phyloP scores from a whole-genome alignment of 1,140 invertebrate genomes.

The Drosophila novamexicana region DNA sequence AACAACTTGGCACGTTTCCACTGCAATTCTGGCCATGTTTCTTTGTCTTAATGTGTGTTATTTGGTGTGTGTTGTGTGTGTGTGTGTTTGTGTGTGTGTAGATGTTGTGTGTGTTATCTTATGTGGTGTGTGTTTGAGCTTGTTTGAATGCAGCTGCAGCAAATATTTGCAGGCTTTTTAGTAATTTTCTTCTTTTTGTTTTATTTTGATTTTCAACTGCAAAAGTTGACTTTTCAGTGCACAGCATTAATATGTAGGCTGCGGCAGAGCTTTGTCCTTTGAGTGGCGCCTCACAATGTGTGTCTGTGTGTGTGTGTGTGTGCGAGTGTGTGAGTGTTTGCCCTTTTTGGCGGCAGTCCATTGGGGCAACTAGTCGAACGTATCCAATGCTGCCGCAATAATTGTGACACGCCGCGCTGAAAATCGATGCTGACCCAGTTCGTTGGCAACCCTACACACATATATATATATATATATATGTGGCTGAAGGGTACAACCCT shows the following conservation, averaged over 20 bases:
- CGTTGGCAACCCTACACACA: constrained; percentile 35
- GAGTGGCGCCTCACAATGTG: not conserved
- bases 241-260: too few relatives aligned
- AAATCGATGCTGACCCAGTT: constrained; percentile 82
- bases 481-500: constrained; percentile 38
- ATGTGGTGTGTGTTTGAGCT: constrained; percentile 1
- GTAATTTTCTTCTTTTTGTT: not conserved
- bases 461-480: too few relatives aligned
- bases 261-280: too few relatives aligned
- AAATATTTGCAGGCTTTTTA: constrained; percentile 26
- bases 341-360: constrained; percentile 26
- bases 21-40: constrained; percentile 44
- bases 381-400: constrained; percentile 47
- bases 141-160: constrained; percentile 29
- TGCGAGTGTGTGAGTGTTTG: not conserved
- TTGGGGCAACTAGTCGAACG: constrained; percentile 17
- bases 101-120: not conserved
- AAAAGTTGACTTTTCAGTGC: constrained; percentile 34
- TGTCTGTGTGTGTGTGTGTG: not conserved
- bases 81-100: not conserved
- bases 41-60: constrained; percentile 11
- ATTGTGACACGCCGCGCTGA: constrained; percentile 75
- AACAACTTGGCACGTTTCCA: constrained; percentile 52
- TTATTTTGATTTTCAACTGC: not conserved
- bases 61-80: not conserved